Evolutionary conservation across 1,140 invertebrate species (phyloP).

Genomic region (Cardiocondyla obscurior): DNA sequence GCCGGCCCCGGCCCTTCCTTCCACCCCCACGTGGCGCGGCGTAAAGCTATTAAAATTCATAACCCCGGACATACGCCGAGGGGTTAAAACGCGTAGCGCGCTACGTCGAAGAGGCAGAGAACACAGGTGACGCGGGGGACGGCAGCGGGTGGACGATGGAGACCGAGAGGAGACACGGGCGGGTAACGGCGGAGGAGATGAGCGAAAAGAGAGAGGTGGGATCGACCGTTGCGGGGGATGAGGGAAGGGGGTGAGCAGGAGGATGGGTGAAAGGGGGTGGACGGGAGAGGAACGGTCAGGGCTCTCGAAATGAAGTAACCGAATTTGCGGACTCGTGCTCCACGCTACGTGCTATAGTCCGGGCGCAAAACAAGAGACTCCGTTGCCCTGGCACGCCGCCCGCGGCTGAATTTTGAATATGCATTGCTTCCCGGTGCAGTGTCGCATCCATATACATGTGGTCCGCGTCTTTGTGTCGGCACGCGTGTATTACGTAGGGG

Average conservation of each 20-base stretch:
- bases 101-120: constrained; percentile 54
- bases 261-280: neutral
- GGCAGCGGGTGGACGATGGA: constrained; percentile 31
- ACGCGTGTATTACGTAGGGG: constrained; percentile 57
- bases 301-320: constrained; percentile 82
- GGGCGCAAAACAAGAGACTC: constrained; percentile 78
- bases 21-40: constrained; percentile 74
- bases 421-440: constrained; percentile 79
- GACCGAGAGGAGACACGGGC: constrained; percentile 45
- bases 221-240: neutral
- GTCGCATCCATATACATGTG: constrained; percentile 72
- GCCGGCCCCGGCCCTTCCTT: constrained; percentile 50
- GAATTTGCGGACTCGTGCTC: constrained; percentile 81
- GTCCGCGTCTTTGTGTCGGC: constrained; percentile 66
- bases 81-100: constrained; percentile 80
- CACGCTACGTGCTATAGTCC: constrained; percentile 75
- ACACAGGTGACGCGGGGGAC: constrained; percentile 47
- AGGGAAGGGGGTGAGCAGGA: constrained; percentile 42
- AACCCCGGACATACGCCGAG: constrained; percentile 83
- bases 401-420: constrained; percentile 84
- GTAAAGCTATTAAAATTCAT: constrained; percentile 85
- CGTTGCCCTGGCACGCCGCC: constrained; percentile 75
- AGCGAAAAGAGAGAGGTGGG: constrained; percentile 11
- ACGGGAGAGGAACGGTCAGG: constrained; percentile 61
- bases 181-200: constrained; percentile 45